A percentile compares a stretch with the other conserved stretches of the same genome.
Conservation (phyloP, 2,888 invertebrate species). For the Macrosoma leucophasiata region DNA sequence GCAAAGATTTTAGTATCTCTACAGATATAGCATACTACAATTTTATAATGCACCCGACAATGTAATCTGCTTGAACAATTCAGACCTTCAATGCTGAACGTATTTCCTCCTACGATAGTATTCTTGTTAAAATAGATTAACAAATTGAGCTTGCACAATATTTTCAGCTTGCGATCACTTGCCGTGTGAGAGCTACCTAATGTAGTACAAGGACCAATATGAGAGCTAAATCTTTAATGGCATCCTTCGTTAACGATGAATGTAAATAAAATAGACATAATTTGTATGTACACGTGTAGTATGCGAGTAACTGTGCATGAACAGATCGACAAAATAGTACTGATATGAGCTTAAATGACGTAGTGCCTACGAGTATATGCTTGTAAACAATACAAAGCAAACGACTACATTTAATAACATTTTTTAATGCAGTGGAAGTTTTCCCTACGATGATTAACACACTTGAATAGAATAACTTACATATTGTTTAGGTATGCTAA, state of each 20-base stretch:
- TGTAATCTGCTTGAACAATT: no score
- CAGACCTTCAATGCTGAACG: no score
- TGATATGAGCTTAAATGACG: slow-evolving; percentile 80
- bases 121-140: no score
- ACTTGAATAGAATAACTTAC: no score
- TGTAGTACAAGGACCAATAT: slow-evolving; percentile 18
- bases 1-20: slow-evolving; percentile 17
- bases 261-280: slow-evolving; percentile 60
- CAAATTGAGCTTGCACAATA: no score
- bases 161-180: no score
- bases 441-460: slow-evolving; percentile 21
- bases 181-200: no score
- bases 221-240: slow-evolving; percentile 20
- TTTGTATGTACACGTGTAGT: slow-evolving; percentile 65
- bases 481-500: slow-evolving; percentile 13
- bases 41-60: no score
- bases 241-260: slow-evolving; percentile 28
- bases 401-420: slow-evolving; percentile 33
- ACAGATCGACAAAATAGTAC: slow-evolving; percentile 72
- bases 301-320: slow-evolving; percentile 63
- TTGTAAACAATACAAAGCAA: slow-evolving; percentile 58
- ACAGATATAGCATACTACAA: no score
- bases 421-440: slow-evolving; percentile 20
- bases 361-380: slow-evolving; percentile 79
- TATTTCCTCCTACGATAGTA: no score